Conservation (phyloP, 2,888 invertebrate genomes). For the Diarsia brunnea region DNA sequence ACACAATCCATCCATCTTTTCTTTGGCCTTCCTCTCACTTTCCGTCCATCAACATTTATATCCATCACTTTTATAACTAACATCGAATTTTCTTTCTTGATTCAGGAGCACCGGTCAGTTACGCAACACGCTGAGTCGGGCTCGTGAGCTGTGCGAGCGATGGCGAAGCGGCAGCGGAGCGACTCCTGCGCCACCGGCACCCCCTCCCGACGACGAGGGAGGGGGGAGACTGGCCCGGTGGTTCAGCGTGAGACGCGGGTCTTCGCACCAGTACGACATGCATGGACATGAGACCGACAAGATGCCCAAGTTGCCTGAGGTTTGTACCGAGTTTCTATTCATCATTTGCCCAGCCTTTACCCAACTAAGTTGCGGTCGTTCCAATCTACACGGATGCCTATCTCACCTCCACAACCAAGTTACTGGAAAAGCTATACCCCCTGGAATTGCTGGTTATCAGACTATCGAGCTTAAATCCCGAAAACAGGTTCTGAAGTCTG, state of each 20-base stretch:
- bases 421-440: background rate
- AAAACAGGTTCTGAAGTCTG: too few species aligned
- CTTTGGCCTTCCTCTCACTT: too few species aligned
- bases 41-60: too few species aligned
- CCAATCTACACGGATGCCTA: background rate
- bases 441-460: background rate
- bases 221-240: constrained; percentile 95
- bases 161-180: constrained; percentile 91
- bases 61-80: too few species aligned
- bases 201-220: constrained; percentile 91
- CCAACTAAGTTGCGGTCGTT: background rate
- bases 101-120: constrained; percentile 94
- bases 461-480: too few species aligned
- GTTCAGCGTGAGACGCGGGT: constrained; percentile 96
- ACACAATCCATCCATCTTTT: too few species aligned
- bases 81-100: background rate
- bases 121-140: constrained; percentile 95
- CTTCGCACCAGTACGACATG: constrained; percentile 95
- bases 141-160: constrained; percentile 95
- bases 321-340: constrained; percentile 73
- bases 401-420: background rate
- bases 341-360: background rate
- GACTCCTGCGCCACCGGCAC: constrained; percentile 84
- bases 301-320: constrained; percentile 96
- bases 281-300: constrained; percentile 89